Base-by-base conservation (phyloP, 92 coral and sea anemone genomes). In the Palythoa caribaeorum region DNA sequence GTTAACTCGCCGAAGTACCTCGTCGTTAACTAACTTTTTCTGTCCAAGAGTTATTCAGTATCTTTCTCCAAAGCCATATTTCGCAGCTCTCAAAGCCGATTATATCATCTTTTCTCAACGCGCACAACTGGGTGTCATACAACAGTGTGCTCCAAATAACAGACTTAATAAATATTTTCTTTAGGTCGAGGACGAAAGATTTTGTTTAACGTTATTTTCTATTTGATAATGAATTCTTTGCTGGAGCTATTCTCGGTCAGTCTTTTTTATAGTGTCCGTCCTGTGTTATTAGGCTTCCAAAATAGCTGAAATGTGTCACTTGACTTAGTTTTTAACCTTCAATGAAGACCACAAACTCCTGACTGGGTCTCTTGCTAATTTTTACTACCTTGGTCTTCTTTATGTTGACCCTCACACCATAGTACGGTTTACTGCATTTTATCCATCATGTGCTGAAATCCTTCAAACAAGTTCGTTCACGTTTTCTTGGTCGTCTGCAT, bases 331-430 rank as follows among this genome's bases (percentile, higher is more conserved):
- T 40, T 53, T 76, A 3, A 51, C 63, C 65, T 19, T 77, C 81
- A 52, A 77, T 66, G 44, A 85, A 85, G 36, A 75, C 54, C 71
- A 37, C 79, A 36, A 84, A 80, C 74, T 80, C 71, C 75, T 80
- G 51, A 20, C 54, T 74, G 19, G 71, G 70, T 21, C 86, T 80
- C 87, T 66, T 62, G 52, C 75, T 50, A 47, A 84, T 84, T 72
- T 84, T 71, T 80, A 84, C 17, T 6, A 84, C 71, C 80, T 72
- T 84, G 60, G 88, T 84, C 38, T 86, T 86, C 83, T 75, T 86
- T 13, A 86, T 44, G 89, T 86, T 86, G 55, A 86, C 75, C 83
- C 59, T 86, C 83, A 86, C 39, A 2, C 89, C 19, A 28, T 15
- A 8, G 35, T 5, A 1, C 83, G 35, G 68, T 60, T 9, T 74